phyloP scores from a whole-genome alignment of 2,888 invertebrate species.

The Coelinius sp. region DNA sequence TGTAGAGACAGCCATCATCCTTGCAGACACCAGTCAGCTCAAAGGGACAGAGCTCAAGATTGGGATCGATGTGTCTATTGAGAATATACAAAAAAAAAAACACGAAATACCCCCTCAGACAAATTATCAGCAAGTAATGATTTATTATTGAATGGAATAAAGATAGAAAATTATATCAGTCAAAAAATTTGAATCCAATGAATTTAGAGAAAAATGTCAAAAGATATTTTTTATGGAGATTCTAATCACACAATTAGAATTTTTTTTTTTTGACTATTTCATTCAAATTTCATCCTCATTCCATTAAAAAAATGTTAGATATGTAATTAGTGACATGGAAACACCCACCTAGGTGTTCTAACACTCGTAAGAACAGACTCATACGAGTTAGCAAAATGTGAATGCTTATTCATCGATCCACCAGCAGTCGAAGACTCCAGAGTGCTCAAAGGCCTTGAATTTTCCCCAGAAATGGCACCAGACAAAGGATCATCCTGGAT shows the following conservation, averaged over 20 bases:
- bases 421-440: not conserved
- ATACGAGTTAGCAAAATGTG: slow-evolving; percentile 53
- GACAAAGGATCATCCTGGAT: not conserved
- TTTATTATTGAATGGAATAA: not conserved
- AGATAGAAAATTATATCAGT: not conserved
- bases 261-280: no score
- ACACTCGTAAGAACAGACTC: slow-evolving; percentile 63
- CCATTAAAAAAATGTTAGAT: no score
- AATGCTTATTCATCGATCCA: slow-evolving; percentile 24
- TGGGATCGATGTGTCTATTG: slow-evolving; percentile 61
- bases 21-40: slow-evolving; percentile 68
- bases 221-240: not conserved
- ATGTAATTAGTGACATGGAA: slow-evolving; percentile 26
- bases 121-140: slow-evolving; percentile 26
- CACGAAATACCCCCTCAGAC: slow-evolving; percentile 44
- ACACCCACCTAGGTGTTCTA: slow-evolving; percentile 61
- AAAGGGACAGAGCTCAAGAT: slow-evolving; percentile 68
- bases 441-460: not conserved
- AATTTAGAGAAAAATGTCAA: not conserved
- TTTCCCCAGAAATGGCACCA: not conserved
- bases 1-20: slow-evolving; percentile 65
- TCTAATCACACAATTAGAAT: no score
- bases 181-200: not conserved
- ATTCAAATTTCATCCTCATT: no score
- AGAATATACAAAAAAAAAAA: slow-evolving; percentile 44